Conservation (phyloP, 2,113 vertebrate species). For the Pseudois nayaur region DNA sequence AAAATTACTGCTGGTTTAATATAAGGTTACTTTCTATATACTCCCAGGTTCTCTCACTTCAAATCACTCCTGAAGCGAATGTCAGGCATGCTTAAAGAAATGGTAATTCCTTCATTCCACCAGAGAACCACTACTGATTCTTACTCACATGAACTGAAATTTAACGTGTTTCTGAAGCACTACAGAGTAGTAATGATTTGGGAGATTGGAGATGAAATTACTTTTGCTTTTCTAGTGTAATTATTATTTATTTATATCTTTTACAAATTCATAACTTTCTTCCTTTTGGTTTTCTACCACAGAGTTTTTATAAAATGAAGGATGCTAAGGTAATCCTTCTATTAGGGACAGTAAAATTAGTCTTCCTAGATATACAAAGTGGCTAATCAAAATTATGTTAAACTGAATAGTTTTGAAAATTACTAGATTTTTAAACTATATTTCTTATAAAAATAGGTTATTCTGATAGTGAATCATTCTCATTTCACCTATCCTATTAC, state of each 20-base stretch:
- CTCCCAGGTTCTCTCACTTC: not conserved
- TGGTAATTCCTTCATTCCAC: not conserved
- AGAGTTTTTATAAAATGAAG: not conserved
- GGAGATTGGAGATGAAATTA: not conserved
- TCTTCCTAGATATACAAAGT: not conserved
- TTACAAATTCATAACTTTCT: not conserved
- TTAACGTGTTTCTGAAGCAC: not conserved
- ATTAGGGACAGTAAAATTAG: not conserved
- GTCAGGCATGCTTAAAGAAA: not conserved
- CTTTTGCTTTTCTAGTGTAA: not conserved
- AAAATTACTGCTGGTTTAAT: not conserved
- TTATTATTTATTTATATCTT: not conserved
- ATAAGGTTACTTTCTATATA: not conserved
- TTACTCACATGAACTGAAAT: not conserved
- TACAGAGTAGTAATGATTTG: not conserved
- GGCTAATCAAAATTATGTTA: not conserved
- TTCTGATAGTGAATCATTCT: conserved; percentile 2
- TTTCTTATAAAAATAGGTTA: not conserved
- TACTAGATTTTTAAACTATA: not conserved
- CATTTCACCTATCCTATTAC: not conserved
- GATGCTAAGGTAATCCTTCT: not conserved
- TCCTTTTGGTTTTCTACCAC: not conserved
- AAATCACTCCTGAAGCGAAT: not conserved
- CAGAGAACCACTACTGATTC: not conserved
- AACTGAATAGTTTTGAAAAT: not conserved